A percentile compares a stretch with the other conserved stretches of the same genome.
Evolutionary conservation across 2,797 vertebrate species (phyloP).

Genomic region (Aplochiton taeniatus): DNA sequence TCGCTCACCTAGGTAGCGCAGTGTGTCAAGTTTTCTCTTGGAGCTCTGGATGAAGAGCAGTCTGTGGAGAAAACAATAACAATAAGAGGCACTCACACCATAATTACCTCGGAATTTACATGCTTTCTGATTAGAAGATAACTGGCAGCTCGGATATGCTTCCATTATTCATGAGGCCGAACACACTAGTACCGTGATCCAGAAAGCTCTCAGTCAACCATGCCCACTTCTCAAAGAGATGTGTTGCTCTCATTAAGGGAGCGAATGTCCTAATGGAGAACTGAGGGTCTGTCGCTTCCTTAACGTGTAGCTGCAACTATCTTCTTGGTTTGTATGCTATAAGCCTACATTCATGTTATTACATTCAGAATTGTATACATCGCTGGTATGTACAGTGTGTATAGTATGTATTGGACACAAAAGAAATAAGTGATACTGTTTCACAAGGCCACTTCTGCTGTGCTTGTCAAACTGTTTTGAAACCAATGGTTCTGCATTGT

Average conservation of each 20-base stretch:
- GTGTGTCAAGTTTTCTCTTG: not conserved
- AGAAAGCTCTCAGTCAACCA: constrained; percentile 5
- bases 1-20: too few species aligned
- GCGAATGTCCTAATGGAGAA: constrained; percentile 14
- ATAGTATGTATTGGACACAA: too few species aligned
- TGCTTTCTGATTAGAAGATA: constrained; percentile 43
- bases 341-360: too few species aligned
- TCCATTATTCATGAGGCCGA: constrained; percentile 27
- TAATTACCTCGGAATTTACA: constrained; percentile 53
- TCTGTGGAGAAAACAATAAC: constrained; percentile 42
- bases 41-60: constrained; percentile 22
- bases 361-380: too few species aligned
- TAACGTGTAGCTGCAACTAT: too few species aligned
- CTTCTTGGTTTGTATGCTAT: too few species aligned
- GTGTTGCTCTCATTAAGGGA: constrained; percentile 36
- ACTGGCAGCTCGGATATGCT: constrained; percentile 33
- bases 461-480: too few species aligned
- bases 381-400: too few species aligned
- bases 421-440: too few species aligned
- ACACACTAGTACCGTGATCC: constrained; percentile 26
- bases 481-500: too few species aligned
- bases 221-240: constrained; percentile 18
- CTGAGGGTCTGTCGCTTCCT: not conserved
- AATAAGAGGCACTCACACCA: constrained; percentile 45
- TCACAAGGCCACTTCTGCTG: too few species aligned